phyloP scores from a whole-genome alignment of 2,113 vertebrate species.

The Ochotona curzoniae region DNA sequence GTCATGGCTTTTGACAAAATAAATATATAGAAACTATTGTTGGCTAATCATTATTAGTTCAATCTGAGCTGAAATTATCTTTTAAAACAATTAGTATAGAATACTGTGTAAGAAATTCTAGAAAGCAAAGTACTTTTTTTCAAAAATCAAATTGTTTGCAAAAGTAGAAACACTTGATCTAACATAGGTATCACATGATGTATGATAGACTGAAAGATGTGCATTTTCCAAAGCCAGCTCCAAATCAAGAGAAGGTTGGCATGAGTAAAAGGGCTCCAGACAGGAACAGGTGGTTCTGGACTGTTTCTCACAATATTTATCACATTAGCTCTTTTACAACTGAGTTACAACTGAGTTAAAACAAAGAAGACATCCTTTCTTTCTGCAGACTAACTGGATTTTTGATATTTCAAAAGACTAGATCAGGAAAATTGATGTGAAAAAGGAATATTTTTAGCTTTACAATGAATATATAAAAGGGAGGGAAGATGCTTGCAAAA shows the following conservation, averaged over 20 bases:
- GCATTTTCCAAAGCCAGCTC: neutral
- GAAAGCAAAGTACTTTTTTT: neutral
- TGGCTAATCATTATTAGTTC: neutral
- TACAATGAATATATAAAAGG: neutral
- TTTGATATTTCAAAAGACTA: conserved; percentile 8
- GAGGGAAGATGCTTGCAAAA: neutral
- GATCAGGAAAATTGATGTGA: neutral
- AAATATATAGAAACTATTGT: neutral
- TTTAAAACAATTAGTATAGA: neutral
- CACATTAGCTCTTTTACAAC: neutral
- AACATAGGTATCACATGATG: neutral
- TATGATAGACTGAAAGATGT: neutral
- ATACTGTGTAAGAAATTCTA: neutral
- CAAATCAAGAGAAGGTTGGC: neutral
- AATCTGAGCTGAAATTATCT: conserved; percentile 16
- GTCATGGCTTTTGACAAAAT: neutral
- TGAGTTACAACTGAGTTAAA: conserved; percentile 20
- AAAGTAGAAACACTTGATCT: neutral
- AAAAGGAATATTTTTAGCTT: conserved; percentile 50
- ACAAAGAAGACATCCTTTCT: neutral
- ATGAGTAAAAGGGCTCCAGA: neutral
- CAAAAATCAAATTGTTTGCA: conserved; percentile 15
- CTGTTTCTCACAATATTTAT: neutral
- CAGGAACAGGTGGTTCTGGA: neutral
- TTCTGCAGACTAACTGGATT: neutral